These are phyloP conservation scores for Tinea semifulvella DNA, from an alignment of 2,888 invertebrate species.

Conservation along the genomic window DNA sequence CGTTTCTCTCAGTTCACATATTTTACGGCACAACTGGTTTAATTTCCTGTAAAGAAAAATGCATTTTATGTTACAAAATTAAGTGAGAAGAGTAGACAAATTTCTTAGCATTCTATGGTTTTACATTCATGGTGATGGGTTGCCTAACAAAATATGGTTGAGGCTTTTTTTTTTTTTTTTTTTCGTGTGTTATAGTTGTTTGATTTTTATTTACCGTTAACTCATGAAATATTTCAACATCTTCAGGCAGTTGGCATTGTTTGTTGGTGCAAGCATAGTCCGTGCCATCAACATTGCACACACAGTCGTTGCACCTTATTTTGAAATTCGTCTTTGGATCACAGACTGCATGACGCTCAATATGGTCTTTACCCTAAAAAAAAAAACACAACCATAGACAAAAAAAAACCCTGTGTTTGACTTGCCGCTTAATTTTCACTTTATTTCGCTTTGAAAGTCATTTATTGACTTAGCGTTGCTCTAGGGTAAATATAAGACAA, in stretches of 20 bases:
- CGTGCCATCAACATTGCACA: constrained; percentile 46
- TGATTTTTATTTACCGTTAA: too few species aligned
- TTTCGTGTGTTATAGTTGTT: too few species aligned
- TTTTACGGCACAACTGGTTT: constrained; percentile 39
- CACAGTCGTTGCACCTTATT: constrained; percentile 53
- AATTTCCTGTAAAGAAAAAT: constrained; percentile 42
- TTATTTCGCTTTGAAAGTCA: too few species aligned
- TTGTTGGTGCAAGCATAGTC: constrained; percentile 55
- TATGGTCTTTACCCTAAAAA: constrained; percentile 41
- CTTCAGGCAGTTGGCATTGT: constrained; percentile 46
- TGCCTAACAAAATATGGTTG: too few species aligned
- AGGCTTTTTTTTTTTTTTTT: too few species aligned
- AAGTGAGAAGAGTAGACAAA: too few species aligned
- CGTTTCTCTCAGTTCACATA: not conserved
- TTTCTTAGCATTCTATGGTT: too few species aligned
- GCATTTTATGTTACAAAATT: not conserved
- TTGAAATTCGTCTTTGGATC: constrained; percentile 43
- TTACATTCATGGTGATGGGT: too few species aligned
- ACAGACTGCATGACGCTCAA: constrained; percentile 48
- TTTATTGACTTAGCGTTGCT: not conserved
- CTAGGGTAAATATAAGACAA: not conserved
- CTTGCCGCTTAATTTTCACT: too few species aligned
- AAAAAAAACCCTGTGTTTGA: too few species aligned
- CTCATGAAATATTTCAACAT: constrained; percentile 51
- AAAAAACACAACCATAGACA: too few species aligned